These are phyloP conservation scores for Dasypus novemcinctus DNA, from an alignment of 2,113 vertebrate genomes.

Conservation along the genomic window DNA sequence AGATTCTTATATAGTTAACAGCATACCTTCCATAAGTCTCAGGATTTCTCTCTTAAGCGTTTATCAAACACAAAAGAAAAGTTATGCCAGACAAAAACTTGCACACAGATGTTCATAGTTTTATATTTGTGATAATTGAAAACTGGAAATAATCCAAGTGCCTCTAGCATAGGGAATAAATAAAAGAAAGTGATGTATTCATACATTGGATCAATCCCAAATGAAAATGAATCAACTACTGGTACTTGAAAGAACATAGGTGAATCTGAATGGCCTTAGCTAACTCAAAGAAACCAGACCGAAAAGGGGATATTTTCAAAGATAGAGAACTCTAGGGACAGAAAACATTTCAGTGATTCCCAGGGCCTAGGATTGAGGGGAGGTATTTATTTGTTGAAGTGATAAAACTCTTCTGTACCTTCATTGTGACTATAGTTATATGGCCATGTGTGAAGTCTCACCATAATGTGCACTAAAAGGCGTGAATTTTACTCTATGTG, in stretches of 20 bases:
- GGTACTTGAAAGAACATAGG: not conserved
- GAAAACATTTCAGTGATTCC: not conserved
- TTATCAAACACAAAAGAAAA: slow-evolving; percentile 6
- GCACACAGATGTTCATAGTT: not conserved
- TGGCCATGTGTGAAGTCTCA: not conserved
- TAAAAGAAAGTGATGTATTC: not conserved
- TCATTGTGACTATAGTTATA: not conserved
- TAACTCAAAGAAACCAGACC: not conserved
- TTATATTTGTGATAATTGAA: not conserved
- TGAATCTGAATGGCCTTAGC: not conserved
- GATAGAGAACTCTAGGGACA: not conserved
- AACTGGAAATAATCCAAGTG: not conserved
- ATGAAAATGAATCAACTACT: not conserved
- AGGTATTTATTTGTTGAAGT: not conserved
- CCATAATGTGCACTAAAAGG: not conserved
- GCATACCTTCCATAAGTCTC: not conserved
- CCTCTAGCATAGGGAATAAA: not conserved
- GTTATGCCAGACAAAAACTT: not conserved
- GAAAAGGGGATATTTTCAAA: not conserved
- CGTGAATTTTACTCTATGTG: not conserved
- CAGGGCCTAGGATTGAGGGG: not conserved
- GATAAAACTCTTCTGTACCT: not conserved
- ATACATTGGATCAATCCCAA: not conserved
- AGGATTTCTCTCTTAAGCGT: not conserved
- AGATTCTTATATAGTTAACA: not conserved